Evolutionary conservation across 2,888 invertebrate species (phyloP).

Genomic region (Nephrotoma guestfalica): DNA sequence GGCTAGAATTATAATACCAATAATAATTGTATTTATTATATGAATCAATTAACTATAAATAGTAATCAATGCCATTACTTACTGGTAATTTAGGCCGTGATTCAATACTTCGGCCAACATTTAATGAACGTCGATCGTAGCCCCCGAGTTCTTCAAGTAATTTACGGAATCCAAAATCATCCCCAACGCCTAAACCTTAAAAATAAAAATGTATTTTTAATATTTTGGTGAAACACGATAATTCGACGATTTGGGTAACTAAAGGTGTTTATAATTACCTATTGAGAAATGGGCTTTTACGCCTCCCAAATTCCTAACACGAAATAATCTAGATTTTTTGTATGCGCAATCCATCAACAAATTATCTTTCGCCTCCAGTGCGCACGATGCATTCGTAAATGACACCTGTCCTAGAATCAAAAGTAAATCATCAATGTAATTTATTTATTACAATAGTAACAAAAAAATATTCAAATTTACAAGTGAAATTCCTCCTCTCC

Average conservation of each 20-base stretch:
- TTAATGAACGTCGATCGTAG: conserved; percentile 51
- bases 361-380: conserved; percentile 77
- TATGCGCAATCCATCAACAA: conserved; percentile 84
- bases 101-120: conserved; percentile 32
- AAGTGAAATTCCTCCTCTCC: too few species aligned
- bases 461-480: too few species aligned
- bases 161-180: conserved; percentile 72
- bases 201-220: background rate
- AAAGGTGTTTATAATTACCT: conserved; percentile 39
- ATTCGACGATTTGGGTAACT: too few species aligned
- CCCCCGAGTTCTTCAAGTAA: conserved; percentile 67
- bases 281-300: conserved; percentile 79
- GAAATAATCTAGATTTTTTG: conserved; percentile 81
- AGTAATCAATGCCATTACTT: background rate
- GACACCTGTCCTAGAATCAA: background rate
- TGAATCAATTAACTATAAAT: background rate
- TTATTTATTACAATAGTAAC: too few species aligned
- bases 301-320: conserved; percentile 80
- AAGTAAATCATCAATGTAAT: background rate
- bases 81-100: background rate
- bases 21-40: background rate
- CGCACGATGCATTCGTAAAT: conserved; percentile 59
- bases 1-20: background rate
- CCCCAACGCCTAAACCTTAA: conserved; percentile 75
- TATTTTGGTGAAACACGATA: too few species aligned